Percentiles rank a stretch among this genome's conserved stretches.
Evolutionary conservation across 1,140 invertebrate genomes (phyloP).

Genomic region (Drosophila melanica): DNA sequence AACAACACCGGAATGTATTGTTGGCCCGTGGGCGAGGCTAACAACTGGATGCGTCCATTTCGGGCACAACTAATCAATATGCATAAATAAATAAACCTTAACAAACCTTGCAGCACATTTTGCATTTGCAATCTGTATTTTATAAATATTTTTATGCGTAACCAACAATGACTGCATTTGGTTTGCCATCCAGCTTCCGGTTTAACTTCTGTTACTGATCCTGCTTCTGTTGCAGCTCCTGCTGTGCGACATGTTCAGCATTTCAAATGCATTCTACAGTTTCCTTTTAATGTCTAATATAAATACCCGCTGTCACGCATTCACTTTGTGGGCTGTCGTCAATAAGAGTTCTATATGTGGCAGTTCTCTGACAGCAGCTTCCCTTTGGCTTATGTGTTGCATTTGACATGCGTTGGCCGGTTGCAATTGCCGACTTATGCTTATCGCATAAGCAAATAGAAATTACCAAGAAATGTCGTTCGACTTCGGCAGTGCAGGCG

Average conservation of each 20-base stretch:
- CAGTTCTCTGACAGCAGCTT: conserved; percentile 35
- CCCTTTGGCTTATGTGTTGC: conserved; percentile 22
- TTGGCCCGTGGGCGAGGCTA: conserved; percentile 33
- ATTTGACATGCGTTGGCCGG: conserved; percentile 45
- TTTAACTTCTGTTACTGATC: conserved; percentile 1
- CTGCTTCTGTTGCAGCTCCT: conserved; percentile 25
- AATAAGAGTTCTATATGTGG: conserved; percentile 38
- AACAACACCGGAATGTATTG: conserved; percentile 52
- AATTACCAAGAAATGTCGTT: conserved; percentile 23
- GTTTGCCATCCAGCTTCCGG: conserved; percentile 18
- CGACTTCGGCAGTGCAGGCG: neutral
- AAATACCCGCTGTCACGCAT: conserved; percentile 74
- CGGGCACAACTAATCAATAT: conserved; percentile 65
- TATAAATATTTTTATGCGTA: conserved; percentile 79
- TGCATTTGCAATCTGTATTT: conserved; percentile 77
- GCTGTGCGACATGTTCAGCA: conserved; percentile 62
- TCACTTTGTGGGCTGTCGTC: conserved; percentile 55
- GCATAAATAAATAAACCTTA: conserved; percentile 76
- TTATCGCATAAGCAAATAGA: conserved; percentile 57
- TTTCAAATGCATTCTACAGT: conserved; percentile 57
- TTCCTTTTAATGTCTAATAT: conserved; percentile 80
- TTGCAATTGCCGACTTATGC: conserved; percentile 46
- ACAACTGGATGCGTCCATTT: conserved; percentile 29
- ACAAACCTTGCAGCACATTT: conserved; percentile 62
- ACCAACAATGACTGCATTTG: conserved; percentile 66